Evolutionary conservation across 2,113 vertebrate genomes (phyloP).

Genomic region (Desmodus rotundus): DNA sequence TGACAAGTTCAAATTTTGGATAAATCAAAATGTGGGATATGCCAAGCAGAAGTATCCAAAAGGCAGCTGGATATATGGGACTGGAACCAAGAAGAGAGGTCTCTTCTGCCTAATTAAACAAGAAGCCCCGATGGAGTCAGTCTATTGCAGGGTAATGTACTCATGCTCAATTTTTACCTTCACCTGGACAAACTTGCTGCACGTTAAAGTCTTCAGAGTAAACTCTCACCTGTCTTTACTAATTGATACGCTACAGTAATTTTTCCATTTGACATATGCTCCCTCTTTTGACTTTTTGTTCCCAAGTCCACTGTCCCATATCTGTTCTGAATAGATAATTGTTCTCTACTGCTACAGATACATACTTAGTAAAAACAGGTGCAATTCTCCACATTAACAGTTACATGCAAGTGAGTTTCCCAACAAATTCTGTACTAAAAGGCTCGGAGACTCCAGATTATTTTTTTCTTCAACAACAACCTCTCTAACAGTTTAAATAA

Average conservation of each 20-base stretch:
- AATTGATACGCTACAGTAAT: neutral
- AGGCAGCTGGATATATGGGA: neutral
- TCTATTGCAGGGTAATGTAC: slow-evolving; percentile 1
- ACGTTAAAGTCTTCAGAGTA: slow-evolving; percentile 29
- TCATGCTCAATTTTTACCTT: slow-evolving; percentile 12
- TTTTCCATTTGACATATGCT: slow-evolving; percentile 40
- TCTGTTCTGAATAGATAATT: slow-evolving; percentile 39
- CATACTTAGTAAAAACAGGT: slow-evolving; percentile 44
- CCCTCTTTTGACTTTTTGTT: slow-evolving; percentile 43
- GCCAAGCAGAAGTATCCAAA: neutral
- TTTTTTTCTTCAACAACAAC: slow-evolving; percentile 16
- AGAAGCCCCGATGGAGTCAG: slow-evolving; percentile 24
- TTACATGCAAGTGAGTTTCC: neutral
- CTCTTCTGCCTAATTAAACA: slow-evolving; percentile 38
- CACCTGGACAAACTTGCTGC: slow-evolving; percentile 6
- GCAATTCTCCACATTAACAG: slow-evolving; percentile 45
- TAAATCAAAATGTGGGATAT: neutral
- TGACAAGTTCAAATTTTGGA: neutral
- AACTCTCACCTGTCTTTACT: slow-evolving; percentile 25
- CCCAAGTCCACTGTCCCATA: slow-evolving; percentile 11
- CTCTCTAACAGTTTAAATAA: slow-evolving; percentile 6
- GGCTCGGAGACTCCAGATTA: neutral
- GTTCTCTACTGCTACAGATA: slow-evolving; percentile 23
- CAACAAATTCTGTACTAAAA: slow-evolving; percentile 10
- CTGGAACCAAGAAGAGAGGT: slow-evolving; percentile 7